Evolutionary conservation across 2,888 invertebrate genomes (phyloP), one percentile per base, ranked within the genome.

Genomic region (Ophion slaviceki): DNA sequence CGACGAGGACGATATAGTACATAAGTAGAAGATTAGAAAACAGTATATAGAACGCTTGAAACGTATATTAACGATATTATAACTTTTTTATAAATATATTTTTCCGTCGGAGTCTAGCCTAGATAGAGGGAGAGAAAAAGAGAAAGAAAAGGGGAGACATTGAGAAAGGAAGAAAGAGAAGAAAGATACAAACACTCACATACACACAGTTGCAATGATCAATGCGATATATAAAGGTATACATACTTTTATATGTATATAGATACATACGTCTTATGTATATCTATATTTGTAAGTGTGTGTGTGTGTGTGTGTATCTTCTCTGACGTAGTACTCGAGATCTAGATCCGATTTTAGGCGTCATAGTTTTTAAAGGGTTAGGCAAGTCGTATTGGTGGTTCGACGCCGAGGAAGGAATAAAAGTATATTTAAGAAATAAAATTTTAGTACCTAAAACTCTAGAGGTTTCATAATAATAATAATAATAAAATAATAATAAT

Each of bases 21-120:
- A 86, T 92, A 92, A 92, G 89, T 92, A 93, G 92, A 89, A 85
- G 87, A 88, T 89, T 89, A 90, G 90, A 89, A 88, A 87, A 91
- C 87, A 88, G 87, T 92, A 92, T 88, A 92, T 92, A 93, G 92
- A 92, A 92, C 92, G 93, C 93, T 93, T 93, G 92, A 92, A 93
- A 92, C 92, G 90, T 93, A 93, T 91, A 91, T 91, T 90, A 90
- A 87, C 91, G 89, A 92, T 92, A 93, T 92, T 93, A 92, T 93
- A 93, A 93, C 93, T 93, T 93, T 93, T 85, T 93, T 94, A 94
- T 93, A 93, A 93, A 94, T 93, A 94, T 94, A 94, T 94, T 93
- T 94, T 93, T 94, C 92, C 93, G 93, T 93, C 93, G 92, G 92
- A 93, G 92, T 93, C 92, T 93, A 93, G 93, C 92, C 92, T 93